Evolutionary conservation across 2,113 vertebrate genomes (phyloP), one percentile per base, ranked within the genome.

Genomic region (Myiopsitta monachus): DNA sequence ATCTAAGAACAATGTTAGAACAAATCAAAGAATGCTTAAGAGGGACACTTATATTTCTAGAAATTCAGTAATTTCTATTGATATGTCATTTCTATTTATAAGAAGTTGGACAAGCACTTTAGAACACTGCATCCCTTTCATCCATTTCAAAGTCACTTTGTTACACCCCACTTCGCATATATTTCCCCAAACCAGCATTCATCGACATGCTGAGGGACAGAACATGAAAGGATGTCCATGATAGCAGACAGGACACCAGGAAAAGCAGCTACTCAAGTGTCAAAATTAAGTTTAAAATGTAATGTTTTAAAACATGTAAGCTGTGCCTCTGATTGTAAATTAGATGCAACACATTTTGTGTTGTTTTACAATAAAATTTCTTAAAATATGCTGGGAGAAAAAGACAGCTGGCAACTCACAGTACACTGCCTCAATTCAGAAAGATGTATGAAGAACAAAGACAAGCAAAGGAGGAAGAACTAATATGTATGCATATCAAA

Each of bases 1-100:
- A 98, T 66, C 99, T 99, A 95, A 94, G 80, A 88, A 49, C 24
- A 88, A 87, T 0, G 44, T 83, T 5, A 70, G 54, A 91, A 88
- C 67, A 77, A 88, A 88, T 83, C 24, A 73, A 87, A 62, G 38
- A 91, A 73, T 26, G 6, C 17, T 38, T 36, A 83, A 62, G 10
- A 91, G 22, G 14, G 33, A 54, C 18, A 30, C 14, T 38, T 62
- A 28, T 7, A 59, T 46, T 62, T 84, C 57, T 44, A 94, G 21
- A 91, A 79, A 64, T 68, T 39, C 38, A 64, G 0, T 66, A 63
- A 77, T 70, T 79, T 15, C 41, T 66, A 33, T 24, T 90, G 79
- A 24, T 64, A 33, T 2, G 8, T 66, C n/a, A 57, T 21, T 22
- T 83, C 14, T 66, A 12, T 18, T 68, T 14, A 14, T 44, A 38